Evolutionary conservation across 2,113 vertebrate species (phyloP).

Genomic region (Hipposideros armiger): DNA sequence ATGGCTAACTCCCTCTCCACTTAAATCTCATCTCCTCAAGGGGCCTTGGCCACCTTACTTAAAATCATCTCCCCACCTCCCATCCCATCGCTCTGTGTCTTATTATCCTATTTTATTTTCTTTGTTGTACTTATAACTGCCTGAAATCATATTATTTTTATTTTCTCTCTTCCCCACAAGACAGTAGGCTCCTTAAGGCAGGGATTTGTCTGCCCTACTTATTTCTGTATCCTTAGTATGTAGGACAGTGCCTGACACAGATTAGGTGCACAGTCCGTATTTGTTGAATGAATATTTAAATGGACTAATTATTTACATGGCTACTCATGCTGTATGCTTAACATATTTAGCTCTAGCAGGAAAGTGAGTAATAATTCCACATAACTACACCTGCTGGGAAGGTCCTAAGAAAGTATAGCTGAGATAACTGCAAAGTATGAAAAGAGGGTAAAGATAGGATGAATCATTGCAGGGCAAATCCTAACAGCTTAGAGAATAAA

Average conservation of each 20-base stretch:
- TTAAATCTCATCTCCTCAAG: not conserved
- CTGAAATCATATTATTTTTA: slow-evolving; percentile 38
- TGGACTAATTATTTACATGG: not conserved
- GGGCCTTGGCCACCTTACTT: not conserved
- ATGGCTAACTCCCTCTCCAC: not conserved
- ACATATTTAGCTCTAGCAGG: not conserved
- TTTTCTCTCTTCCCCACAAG: not conserved
- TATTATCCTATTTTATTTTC: not conserved
- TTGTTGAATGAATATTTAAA: not conserved
- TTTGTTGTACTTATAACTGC: not conserved
- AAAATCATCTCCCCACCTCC: not conserved
- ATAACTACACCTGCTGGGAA: not conserved
- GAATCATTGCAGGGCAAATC: not conserved
- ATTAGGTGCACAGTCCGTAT: not conserved
- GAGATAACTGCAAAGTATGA: not conserved
- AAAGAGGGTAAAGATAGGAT: not conserved
- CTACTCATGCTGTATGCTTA: not conserved
- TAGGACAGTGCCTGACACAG: not conserved
- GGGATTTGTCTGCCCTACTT: not conserved
- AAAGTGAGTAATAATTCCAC: not conserved
- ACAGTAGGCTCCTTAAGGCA: not conserved
- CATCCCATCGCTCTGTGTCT: not conserved
- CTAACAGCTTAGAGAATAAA: slow-evolving; percentile 12
- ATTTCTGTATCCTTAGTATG: not conserved
- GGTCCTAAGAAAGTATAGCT: not conserved